Conservation (phyloP, 2,888 invertebrate species). For the Synanthedon myopaeformis region DNA sequence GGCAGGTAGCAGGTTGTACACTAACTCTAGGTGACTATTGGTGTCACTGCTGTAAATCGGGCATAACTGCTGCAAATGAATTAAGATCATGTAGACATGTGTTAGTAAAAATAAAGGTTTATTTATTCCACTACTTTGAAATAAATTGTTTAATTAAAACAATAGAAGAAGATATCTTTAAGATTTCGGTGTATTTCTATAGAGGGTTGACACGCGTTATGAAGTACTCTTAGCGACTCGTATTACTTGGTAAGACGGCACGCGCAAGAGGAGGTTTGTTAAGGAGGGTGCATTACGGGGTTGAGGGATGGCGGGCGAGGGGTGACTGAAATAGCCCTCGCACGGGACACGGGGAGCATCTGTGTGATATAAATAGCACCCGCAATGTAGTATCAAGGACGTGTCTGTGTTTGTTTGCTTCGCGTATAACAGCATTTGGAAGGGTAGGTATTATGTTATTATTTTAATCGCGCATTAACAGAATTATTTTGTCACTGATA, state of each 20-base stretch:
- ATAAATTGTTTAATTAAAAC: too few species aligned
- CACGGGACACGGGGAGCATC: slow-evolving; percentile 56
- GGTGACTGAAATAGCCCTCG: slow-evolving; percentile 51
- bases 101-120: too few species aligned
- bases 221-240: slow-evolving; percentile 16
- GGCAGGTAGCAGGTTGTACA: too few species aligned
- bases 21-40: too few species aligned
- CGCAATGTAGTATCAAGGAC: slow-evolving; percentile 69
- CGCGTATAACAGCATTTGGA: not conserved
- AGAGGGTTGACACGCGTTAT: slow-evolving; percentile 12
- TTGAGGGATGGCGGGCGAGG: slow-evolving; percentile 18
- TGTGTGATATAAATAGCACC: slow-evolving; percentile 56
- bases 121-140: too few species aligned
- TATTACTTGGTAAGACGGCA: slow-evolving; percentile 16
- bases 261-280: slow-evolving; percentile 7
- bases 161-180: too few species aligned
- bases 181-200: not conserved
- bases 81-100: too few species aligned
- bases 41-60: too few species aligned
- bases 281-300: not conserved
- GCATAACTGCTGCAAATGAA: too few species aligned
- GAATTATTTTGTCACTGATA: too few species aligned
- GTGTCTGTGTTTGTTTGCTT: slow-evolving; percentile 37
- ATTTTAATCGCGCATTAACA: too few species aligned
- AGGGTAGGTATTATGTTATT: too few species aligned